Evolutionary conservation across 2,797 vertebrate species (phyloP), one percentile per base, ranked within the genome.

Genomic region (Pseudochirops corinnae): DNA sequence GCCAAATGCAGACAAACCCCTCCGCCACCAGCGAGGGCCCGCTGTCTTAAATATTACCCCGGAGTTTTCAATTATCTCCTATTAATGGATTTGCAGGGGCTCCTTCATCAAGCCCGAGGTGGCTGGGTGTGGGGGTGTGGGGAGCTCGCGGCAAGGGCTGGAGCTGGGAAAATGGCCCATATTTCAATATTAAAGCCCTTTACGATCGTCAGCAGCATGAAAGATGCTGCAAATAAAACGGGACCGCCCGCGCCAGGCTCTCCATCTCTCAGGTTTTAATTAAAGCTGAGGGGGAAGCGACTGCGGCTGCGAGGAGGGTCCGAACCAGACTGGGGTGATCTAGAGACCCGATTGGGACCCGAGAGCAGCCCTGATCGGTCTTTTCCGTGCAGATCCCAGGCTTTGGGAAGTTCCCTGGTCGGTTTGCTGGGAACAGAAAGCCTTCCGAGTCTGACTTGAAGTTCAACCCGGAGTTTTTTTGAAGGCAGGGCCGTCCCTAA

Each of bases 51-150:
- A 98, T 98, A 98, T 98, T 97, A 94, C 97, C 98, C 98, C 46
- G 57, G 98, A 98, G 98, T 98, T 98, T 98, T 98, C 98, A 98
- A 98, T 98, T 98, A 98, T 98, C 98, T 98, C 98, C 98, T 94
- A 98, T 98, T 98, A 98, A 98, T 98, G 98, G 97, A 98, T 98
- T 98, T 98, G 98, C 98, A 91, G 97, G 52, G 97, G 94, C 97
- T 97, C 98, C 97, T 98, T 98, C 87, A 98, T 98, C 98, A 98
- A 97, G 97, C 96, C 82, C 91, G 90, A 96, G 96, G 96, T 96
- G 98, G 97, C 94, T 97, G 97, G 96, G 95, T 98, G 53, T 93
- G 94, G 96, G 95, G 98, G 97, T 95, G 98, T 95, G 93, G 95
- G 82, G 95, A 90, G 95, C 96, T 97, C 87, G 18, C 92, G 90